Evolutionary conservation across 2,113 vertebrate genomes (phyloP).

Genomic region (Leucopternis melanops): DNA sequence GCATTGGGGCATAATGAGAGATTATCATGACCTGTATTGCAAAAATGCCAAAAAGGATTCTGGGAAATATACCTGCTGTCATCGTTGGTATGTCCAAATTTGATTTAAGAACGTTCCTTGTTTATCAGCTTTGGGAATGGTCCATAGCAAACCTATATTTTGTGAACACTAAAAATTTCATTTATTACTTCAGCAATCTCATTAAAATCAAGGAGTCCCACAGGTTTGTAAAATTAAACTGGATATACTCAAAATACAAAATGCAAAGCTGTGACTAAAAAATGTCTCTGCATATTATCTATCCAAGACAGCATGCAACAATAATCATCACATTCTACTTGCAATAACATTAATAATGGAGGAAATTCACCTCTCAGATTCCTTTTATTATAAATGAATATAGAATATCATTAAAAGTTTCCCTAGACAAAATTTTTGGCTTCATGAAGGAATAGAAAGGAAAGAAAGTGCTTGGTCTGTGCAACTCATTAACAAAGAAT

Average conservation of each 20-base stretch:
- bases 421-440: neutral
- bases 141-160: neutral
- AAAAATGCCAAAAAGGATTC: neutral
- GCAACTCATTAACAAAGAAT: neutral
- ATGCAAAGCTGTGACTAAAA: neutral
- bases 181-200: neutral
- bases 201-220: neutral
- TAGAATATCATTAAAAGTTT: neutral
- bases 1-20: neutral
- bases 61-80: neutral
- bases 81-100: neutral
- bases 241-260: neutral
- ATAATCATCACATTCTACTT: neutral
- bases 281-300: neutral
- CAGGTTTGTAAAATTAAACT: neutral
- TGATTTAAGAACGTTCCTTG: neutral
- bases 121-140: neutral
- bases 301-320: neutral
- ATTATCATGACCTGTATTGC: neutral
- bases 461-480: neutral
- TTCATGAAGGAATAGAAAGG: neutral
- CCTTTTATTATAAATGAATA: neutral
- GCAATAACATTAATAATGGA: neutral
- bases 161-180: neutral
- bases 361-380: neutral